Percentiles rank a stretch among this genome's conserved stretches.
Evolutionary conservation across 37 sponge, comb jelly and placozoan genomes (phyloP).

Genomic region (Halisarca cf. caerulea): DNA sequence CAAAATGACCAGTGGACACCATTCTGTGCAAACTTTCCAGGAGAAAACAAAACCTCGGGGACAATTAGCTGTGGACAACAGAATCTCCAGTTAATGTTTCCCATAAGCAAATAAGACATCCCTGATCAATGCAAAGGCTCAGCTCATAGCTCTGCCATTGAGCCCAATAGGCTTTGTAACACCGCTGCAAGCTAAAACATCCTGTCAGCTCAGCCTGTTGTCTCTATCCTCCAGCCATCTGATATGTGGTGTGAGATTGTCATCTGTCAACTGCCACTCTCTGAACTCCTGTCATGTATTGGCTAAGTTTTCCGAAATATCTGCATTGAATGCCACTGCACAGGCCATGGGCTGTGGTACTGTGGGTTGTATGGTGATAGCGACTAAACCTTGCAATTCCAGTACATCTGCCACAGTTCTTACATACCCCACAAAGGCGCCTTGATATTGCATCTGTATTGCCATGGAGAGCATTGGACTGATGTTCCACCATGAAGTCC

Average conservation of each 20-base stretch:
- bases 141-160: no score
- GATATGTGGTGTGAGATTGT: not conserved
- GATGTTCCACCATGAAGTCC: constrained; percentile 23
- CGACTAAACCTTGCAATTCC: not conserved
- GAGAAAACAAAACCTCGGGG: not conserved
- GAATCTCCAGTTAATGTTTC: constrained; percentile 1
- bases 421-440: not conserved
- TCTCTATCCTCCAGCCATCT: not conserved
- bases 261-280: constrained; percentile 8
- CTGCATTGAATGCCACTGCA: not conserved
- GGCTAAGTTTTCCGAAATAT: not conserved
- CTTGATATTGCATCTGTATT: constrained; percentile 28
- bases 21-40: not conserved
- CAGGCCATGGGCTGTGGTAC: not conserved
- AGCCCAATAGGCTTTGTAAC: constrained; percentile 23
- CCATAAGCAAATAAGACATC: no score
- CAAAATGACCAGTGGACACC: constrained; percentile 17
- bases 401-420: not conserved
- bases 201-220: not conserved
- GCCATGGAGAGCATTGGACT: not conserved
- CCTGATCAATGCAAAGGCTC: no score
- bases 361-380: not conserved
- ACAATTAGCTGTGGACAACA: constrained; percentile 1
- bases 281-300: not conserved
- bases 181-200: not conserved